A percentile compares a stretch with the other conserved stretches of the same genome.
Conservation (phyloP, 2,888 invertebrate species). For the Microplitis manilae region DNA sequence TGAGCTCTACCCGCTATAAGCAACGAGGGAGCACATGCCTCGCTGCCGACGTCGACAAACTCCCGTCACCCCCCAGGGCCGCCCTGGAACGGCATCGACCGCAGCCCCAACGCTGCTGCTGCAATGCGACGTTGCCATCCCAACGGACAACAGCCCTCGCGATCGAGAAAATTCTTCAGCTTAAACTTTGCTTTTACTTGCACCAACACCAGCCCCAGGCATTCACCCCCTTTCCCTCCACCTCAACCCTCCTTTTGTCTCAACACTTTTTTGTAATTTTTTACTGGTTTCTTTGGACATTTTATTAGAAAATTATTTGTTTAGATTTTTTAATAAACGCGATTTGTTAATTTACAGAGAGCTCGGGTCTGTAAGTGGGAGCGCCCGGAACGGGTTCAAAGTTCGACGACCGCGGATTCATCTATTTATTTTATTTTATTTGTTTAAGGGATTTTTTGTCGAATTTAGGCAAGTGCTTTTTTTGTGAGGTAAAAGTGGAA, state of each 20-base stretch:
- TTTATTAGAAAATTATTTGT: no score
- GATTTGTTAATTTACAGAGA: no score
- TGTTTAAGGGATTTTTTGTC: constrained; percentile 5
- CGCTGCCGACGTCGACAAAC: constrained; percentile 7
- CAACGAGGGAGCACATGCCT: constrained; percentile 2
- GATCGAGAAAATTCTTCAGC: constrained; percentile 25
- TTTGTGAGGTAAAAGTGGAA: background rate
- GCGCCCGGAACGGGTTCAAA: background rate
- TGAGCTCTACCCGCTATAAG: background rate
- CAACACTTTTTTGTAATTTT: background rate
- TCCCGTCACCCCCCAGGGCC: constrained; percentile 2
- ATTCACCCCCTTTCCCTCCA: constrained; percentile 36
- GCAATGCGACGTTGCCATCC: constrained; percentile 73
- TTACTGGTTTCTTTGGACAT: background rate
- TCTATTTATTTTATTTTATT: background rate
- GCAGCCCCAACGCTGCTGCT: constrained; percentile 70
- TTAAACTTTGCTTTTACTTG: constrained; percentile 44
- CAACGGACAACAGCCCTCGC: constrained; percentile 71
- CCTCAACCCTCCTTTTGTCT: background rate
- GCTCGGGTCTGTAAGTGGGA: background rate
- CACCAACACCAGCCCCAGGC: constrained; percentile 15
- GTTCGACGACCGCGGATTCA: background rate
- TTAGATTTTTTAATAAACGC: no score
- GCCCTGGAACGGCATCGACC: constrained; percentile 68
- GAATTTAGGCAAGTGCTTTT: constrained; percentile 8